phyloP scores from a whole-genome alignment of 2,797 vertebrate species.

The Botia almorhae region DNA sequence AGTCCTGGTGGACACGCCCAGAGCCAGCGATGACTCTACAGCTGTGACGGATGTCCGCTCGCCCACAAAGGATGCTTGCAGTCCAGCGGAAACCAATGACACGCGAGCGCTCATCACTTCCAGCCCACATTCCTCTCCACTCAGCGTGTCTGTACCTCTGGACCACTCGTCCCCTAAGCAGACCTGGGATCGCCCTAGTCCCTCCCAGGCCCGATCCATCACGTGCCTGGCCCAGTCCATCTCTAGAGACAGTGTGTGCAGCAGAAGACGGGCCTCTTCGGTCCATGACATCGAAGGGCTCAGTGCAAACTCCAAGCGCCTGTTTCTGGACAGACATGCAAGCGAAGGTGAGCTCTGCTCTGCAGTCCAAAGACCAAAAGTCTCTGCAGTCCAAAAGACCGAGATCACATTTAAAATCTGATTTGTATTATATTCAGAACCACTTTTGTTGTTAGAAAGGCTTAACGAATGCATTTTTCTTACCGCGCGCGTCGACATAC shows the following conservation, averaged over 20 bases:
- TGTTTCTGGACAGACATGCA: constrained; percentile 89
- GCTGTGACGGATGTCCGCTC: constrained; percentile 93
- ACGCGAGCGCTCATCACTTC: constrained; percentile 91
- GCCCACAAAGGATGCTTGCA: constrained; percentile 90
- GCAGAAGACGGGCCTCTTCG: constrained; percentile 93
- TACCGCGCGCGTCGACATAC: no score
- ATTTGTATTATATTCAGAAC: neutral
- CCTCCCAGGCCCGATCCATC: constrained; percentile 85
- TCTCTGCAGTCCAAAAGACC: no score
- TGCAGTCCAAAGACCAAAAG: no score
- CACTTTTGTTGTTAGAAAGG: no score
- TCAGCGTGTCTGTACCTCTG: constrained; percentile 86
- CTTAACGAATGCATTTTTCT: neutral
- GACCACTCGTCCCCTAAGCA: constrained; percentile 94
- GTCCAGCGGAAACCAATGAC: constrained; percentile 91
- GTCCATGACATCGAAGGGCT: constrained; percentile 96
- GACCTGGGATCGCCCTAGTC: constrained; percentile 87
- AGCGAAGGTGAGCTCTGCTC: constrained; percentile 84
- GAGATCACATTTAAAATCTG: neutral
- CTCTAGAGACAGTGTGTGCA: constrained; percentile 90
- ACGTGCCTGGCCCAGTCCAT: constrained; percentile 87
- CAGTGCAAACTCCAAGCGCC: constrained; percentile 85
- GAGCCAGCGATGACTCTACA: constrained; percentile 87
- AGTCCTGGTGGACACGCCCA: constrained; percentile 91
- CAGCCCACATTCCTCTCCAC: constrained; percentile 86